A percentile compares a stretch with the other conserved stretches of the same genome.
Conservation (phyloP, 2,888 invertebrate genomes). For the Himalopsyche anomala region DNA sequence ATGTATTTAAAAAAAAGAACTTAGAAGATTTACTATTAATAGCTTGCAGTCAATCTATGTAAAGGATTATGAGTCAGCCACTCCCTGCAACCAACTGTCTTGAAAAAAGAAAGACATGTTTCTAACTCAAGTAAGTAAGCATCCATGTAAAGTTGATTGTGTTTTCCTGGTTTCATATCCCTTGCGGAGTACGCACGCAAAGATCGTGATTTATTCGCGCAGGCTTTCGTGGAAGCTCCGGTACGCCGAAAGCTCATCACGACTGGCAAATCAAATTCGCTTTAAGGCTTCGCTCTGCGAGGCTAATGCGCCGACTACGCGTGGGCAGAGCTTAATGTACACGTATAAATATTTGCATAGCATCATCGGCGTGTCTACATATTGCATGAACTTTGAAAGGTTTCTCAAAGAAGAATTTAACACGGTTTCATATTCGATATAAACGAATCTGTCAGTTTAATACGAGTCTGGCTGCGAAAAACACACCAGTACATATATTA, state of each 20-base stretch:
- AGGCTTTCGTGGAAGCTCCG: constrained; percentile 16
- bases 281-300: constrained; percentile 41
- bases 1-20: too few relatives aligned
- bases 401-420: not conserved
- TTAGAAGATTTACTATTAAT: too few relatives aligned
- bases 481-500: too few relatives aligned
- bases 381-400: not conserved
- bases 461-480: too few relatives aligned
- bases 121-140: not conserved
- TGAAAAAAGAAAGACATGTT: too few relatives aligned
- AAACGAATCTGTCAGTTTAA: not conserved
- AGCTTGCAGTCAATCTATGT: too few relatives aligned
- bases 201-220: constrained; percentile 26
- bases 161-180: constrained; percentile 9
- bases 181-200: not conserved
- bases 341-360: constrained; percentile 45
- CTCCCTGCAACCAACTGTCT: too few relatives aligned
- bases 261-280: constrained; percentile 46
- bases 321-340: constrained; percentile 48
- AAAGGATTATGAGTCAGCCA: too few relatives aligned
- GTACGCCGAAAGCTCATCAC: constrained; percentile 46
- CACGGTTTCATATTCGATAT: not conserved
- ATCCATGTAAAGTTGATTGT: not conserved
- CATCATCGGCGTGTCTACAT: not conserved
- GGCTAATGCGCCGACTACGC: constrained; percentile 48